Evolutionary conservation across 2,888 invertebrate species (phyloP).

Genomic region (Mechanitis messenoides): DNA sequence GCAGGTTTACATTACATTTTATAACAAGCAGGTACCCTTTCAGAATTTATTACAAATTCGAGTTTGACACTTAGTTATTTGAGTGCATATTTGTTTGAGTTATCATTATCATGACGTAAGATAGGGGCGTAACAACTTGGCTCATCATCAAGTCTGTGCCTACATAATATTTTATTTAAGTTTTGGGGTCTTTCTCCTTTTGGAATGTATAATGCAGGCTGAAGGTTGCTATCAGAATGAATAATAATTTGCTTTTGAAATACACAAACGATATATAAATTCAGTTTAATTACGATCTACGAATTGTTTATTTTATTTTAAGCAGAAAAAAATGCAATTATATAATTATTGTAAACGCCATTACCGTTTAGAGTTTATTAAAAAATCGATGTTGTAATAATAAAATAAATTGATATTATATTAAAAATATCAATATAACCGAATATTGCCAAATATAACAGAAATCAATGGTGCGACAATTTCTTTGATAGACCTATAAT

Average conservation of each 20-base stretch:
- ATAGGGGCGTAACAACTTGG: conserved; percentile 32
- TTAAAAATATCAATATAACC: too few species aligned
- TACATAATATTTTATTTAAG: conserved; percentile 20
- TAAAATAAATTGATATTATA: too few species aligned
- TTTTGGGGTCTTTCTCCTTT: conserved; percentile 20
- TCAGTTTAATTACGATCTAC: too few species aligned
- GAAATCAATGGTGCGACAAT: too few species aligned
- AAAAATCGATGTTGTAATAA: too few species aligned
- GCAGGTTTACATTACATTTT: too few species aligned
- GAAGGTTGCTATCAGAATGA: conserved; percentile 17
- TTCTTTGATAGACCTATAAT: too few species aligned
- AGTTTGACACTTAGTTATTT: conserved; percentile 19
- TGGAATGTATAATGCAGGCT: conserved; percentile 13
- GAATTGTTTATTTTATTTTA: too few species aligned
- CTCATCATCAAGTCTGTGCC: conserved; percentile 31
- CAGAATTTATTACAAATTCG: conserved; percentile 8
- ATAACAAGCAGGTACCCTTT: neutral
- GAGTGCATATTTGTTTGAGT: conserved; percentile 26
- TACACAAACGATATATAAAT: neutral
- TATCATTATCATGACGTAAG: conserved; percentile 25
- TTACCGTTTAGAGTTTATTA: too few species aligned
- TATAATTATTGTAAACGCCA: too few species aligned
- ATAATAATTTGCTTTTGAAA: conserved; percentile 3
- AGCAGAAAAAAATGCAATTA: too few species aligned
- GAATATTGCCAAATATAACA: too few species aligned